Conservation (phyloP, 23 tunicate genomes). For the Halocynthia roretzi region DNA sequence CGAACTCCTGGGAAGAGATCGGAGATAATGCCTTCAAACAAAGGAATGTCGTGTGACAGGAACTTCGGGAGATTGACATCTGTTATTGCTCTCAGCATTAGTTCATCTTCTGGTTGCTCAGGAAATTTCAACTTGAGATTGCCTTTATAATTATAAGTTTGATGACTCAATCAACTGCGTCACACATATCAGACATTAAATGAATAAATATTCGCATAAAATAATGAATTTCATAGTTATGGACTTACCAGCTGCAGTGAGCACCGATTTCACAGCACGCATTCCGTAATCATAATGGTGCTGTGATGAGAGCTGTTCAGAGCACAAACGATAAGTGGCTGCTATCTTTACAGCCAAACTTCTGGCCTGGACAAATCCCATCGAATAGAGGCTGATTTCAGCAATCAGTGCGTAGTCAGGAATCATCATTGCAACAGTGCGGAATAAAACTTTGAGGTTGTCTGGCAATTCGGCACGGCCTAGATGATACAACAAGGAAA, state of each 20-base stretch:
- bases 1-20: conserved; percentile 20
- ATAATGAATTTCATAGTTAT: too few relatives aligned
- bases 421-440: conserved; percentile 99
- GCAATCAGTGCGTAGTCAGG: conserved; percentile 99
- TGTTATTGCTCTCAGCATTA: conserved; percentile 44
- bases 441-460: conserved; percentile 92
- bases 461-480: conserved; percentile 97
- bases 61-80: conserved; percentile 22
- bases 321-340: conserved; percentile 93
- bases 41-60: conserved; percentile 24
- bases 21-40: conserved; percentile 27
- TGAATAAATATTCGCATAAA: neutral
- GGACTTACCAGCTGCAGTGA: conserved; percentile 90
- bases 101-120: conserved; percentile 74
- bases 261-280: conserved; percentile 98
- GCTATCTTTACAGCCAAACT: conserved; percentile 93
- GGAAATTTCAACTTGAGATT: conserved; percentile 67
- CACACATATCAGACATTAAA: neutral
- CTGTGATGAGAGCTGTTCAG: conserved; percentile 97
- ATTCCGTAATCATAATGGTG: conserved; percentile 97
- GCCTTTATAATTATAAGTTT: conserved; percentile 21
- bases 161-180: neutral
- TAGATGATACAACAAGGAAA: conserved; percentile 44
- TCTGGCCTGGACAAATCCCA: conserved; percentile 91
- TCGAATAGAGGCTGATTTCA: conserved; percentile 94